Conservation (phyloP, 2,888 invertebrate species). For the Brachyptera risi region DNA sequence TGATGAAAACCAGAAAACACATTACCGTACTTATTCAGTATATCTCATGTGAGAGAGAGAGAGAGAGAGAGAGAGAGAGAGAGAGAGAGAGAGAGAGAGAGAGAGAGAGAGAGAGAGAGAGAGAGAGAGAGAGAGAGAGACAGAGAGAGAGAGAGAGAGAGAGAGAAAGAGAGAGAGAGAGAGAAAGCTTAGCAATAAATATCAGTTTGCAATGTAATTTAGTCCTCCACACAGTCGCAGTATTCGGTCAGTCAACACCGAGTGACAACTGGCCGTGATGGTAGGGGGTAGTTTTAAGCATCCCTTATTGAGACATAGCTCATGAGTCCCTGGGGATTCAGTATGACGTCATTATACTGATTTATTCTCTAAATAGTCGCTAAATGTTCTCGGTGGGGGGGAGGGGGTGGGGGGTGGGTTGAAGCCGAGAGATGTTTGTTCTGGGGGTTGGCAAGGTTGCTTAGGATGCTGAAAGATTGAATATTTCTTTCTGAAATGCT, state of each 20-base stretch:
- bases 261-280: neutral
- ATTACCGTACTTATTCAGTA: neutral
- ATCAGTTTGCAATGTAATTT: neutral
- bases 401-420: too few relatives aligned
- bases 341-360: conserved; percentile 8
- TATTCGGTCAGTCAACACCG: neutral
- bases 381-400: too few relatives aligned
- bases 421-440: too few relatives aligned
- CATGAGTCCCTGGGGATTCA: neutral
- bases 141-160: conserved; percentile 20
- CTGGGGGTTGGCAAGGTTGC: too few relatives aligned
- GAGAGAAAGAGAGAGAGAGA: conserved; percentile 19
- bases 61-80: conserved; percentile 20
- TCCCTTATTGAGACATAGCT: neutral
- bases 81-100: conserved; percentile 20
- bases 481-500: too few relatives aligned
- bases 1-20: conserved; percentile 11
- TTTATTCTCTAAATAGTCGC: conserved; percentile 13
- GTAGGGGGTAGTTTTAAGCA: neutral
- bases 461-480: too few relatives aligned
- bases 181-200: neutral
- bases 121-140: conserved; percentile 21
- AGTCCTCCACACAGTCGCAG: too few relatives aligned
- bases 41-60: neutral
- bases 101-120: conserved; percentile 17